Percentiles rank a stretch among this genome's conserved stretches.
phyloP scores from a whole-genome alignment of 2,888 invertebrate species.

The Cantharis flavilabris region DNA sequence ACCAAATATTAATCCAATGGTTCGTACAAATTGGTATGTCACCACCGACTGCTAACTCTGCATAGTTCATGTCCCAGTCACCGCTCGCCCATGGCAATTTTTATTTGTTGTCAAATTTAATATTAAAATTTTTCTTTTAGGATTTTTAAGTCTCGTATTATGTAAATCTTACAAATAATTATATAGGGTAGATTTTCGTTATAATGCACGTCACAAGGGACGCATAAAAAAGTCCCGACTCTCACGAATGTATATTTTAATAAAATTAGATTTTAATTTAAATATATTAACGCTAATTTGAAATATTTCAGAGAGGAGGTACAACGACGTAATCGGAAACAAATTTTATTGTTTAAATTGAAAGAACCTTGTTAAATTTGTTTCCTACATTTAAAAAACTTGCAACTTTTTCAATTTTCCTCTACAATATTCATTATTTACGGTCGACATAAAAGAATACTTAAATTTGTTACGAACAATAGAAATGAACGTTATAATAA shows the following conservation, averaged over 20 bases:
- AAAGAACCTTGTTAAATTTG: background rate
- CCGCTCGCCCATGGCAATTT: background rate
- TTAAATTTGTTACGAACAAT: slow-evolving; percentile 16
- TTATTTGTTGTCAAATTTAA: background rate
- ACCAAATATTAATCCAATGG: background rate
- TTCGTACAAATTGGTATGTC: background rate
- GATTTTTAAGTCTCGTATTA: background rate
- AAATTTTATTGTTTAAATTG: background rate
- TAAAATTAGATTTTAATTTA: background rate
- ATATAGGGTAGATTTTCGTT: background rate
- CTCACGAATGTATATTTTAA: background rate
- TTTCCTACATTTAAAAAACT: background rate
- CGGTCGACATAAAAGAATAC: slow-evolving; percentile 10
- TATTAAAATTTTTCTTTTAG: background rate
- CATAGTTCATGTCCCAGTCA: background rate
- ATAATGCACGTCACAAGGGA: background rate
- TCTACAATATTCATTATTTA: background rate
- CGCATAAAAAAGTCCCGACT: background rate
- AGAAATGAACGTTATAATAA: background rate
- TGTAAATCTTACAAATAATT: background rate
- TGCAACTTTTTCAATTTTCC: background rate
- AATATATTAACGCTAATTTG: background rate
- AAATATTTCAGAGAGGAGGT: background rate
- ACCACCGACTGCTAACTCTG: background rate
- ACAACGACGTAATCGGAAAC: background rate